These are phyloP conservation scores for Liparis tanakae DNA, from an alignment of 2,797 vertebrate species.

Conservation along the genomic window DNA sequence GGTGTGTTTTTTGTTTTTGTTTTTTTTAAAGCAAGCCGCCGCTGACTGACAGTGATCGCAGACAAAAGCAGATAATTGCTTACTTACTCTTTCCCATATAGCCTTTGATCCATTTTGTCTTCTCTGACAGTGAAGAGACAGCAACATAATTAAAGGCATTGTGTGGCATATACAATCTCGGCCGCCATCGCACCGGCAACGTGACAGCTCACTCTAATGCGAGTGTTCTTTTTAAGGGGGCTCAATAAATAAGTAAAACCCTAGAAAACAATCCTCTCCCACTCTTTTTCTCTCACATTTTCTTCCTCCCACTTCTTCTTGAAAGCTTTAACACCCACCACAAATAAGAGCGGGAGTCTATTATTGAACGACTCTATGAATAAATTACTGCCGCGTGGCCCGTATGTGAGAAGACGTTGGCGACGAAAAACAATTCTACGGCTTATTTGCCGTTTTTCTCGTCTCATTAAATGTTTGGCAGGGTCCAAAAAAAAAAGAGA, in stretches of 20 bases:
- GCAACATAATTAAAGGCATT: constrained; percentile 79
- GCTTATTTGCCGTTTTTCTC: constrained; percentile 58
- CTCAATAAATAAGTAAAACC: constrained; percentile 74
- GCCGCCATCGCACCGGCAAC: constrained; percentile 62
- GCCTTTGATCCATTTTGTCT: constrained; percentile 78
- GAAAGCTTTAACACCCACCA: constrained; percentile 49
- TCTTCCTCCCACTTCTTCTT: constrained; percentile 20
- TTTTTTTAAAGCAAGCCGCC: constrained; percentile 39
- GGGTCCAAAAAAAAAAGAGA: constrained; percentile 42
- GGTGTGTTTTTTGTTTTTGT: constrained; percentile 42
- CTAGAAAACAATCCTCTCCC: constrained; percentile 59
- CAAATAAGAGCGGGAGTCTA: constrained; percentile 52
- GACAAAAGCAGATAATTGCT: constrained; percentile 80
- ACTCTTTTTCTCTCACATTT: constrained; percentile 44
- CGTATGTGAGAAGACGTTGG: constrained; percentile 42
- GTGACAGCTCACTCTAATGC: constrained; percentile 73
- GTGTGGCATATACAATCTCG: constrained; percentile 64
- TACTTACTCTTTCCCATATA: constrained; percentile 71
- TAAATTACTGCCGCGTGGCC: constrained; percentile 64
- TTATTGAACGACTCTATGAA: constrained; percentile 74
- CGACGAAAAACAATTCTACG: constrained; percentile 41
- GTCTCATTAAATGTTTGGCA: constrained; percentile 68
- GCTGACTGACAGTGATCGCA: constrained; percentile 68
- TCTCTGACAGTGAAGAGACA: constrained; percentile 71
- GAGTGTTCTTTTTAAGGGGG: constrained; percentile 53